Conservation (phyloP, 2,113 vertebrate species). For the Seriola aureovittata region DNA sequence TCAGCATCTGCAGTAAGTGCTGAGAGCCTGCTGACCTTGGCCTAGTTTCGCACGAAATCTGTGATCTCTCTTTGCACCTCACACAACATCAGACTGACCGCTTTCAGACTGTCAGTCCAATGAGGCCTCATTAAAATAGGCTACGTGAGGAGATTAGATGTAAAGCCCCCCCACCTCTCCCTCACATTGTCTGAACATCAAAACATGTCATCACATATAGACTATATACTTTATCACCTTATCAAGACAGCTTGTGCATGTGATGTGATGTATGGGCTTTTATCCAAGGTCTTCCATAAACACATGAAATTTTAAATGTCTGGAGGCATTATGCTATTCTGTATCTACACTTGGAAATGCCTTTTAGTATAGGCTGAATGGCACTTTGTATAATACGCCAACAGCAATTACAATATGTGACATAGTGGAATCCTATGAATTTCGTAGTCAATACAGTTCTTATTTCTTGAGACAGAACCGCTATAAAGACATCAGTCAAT, state of each 20-base stretch:
- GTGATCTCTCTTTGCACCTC: conserved; percentile 62
- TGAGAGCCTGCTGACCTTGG: conserved; percentile 66
- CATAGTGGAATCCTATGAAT: not conserved
- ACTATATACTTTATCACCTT: not conserved
- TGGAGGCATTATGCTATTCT: not conserved
- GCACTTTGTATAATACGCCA: not conserved
- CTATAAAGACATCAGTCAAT: not conserved
- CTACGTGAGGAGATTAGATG: conserved; percentile 56
- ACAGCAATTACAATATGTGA: not conserved
- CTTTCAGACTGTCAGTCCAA: conserved; percentile 67
- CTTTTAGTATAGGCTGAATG: not conserved
- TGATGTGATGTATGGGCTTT: not conserved
- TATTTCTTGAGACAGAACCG: not conserved
- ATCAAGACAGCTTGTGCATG: not conserved
- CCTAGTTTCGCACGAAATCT: conserved; percentile 66
- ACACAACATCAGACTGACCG: conserved; percentile 62
- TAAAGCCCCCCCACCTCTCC: conserved; percentile 32
- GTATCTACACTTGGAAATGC: not conserved
- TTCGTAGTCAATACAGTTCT: not conserved
- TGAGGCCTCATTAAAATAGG: conserved; percentile 79
- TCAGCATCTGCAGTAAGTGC: conserved; percentile 45
- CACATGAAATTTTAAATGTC: not conserved
- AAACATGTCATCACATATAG: conserved; percentile 27
- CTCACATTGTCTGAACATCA: conserved; percentile 44
- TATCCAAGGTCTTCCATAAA: not conserved